These are phyloP conservation scores for Eidolon helvum DNA, from an alignment of 2,113 vertebrate genomes.

Conservation along the genomic window DNA sequence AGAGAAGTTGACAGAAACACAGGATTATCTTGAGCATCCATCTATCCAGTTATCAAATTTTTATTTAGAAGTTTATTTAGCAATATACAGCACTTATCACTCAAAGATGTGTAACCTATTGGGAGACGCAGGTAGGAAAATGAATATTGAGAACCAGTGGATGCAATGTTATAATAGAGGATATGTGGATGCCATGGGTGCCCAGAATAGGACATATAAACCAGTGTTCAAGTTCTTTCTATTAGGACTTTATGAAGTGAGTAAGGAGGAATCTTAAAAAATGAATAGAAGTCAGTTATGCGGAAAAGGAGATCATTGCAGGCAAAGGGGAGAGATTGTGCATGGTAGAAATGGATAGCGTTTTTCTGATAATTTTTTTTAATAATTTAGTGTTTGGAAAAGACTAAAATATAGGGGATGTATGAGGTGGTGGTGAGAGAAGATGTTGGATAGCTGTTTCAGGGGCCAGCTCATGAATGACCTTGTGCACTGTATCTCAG, in stretches of 20 bases:
- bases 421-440: not conserved
- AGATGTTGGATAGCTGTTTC: not conserved
- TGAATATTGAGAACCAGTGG: not conserved
- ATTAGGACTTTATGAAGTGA: not conserved
- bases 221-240: not conserved
- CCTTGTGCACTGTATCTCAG: not conserved
- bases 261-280: not conserved
- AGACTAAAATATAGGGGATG: not conserved
- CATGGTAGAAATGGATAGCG: not conserved
- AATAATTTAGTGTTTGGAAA: not conserved
- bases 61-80: not conserved
- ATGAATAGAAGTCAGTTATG: not conserved
- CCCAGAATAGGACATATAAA: not conserved
- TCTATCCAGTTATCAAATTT: not conserved
- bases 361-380: not conserved
- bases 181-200: not conserved
- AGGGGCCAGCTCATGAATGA: accelerated
- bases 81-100: not conserved
- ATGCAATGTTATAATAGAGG: not conserved
- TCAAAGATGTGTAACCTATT: not conserved
- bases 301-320: not conserved
- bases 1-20: not conserved
- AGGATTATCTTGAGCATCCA: not conserved
- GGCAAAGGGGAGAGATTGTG: not conserved
- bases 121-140: not conserved